Base-by-base conservation (phyloP, 2,797 vertebrate genomes). In the Siniperca obscura region DNA sequence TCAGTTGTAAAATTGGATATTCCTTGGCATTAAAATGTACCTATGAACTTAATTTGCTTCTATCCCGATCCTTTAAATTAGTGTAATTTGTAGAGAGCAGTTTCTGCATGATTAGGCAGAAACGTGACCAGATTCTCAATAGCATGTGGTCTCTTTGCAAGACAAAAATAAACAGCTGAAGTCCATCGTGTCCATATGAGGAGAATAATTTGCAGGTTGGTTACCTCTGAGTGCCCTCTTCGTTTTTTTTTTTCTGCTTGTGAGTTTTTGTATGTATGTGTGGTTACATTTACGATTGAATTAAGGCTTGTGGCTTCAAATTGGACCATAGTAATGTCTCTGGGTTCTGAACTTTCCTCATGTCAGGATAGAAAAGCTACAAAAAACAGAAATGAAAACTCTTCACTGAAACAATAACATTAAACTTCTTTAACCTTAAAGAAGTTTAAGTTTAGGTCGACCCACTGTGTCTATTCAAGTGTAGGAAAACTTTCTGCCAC, bases 61-160 rank as follows among this genome's bases (percentile, higher is more conserved):
- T 46, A 27, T 34, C 67, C 14, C 16, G 4, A 22, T 27, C 9
- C 19, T 46, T 74, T 50, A 55, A 74, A 71, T 82, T 17, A 52
- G 64, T 74, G 52, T 69, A 22, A 79, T 77, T 86, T 86, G 71
- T 52, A 16, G 66, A 40, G 60, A 67, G 74, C 76, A 30, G 56
- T 46, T 81, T 85, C 74, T 78, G 76, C 74, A 27, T 79, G 78
- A 85, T 76, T 60, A 78, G 66, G 38, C 76, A 46, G 62, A 78
- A 70, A 84, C 70, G 66, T 88, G 86, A 83, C 6, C 71, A 66
- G 82, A 82, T 77, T 87, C 71, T 64, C 27, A 81, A 73, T 72
- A 83, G 55, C 81, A 25, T 83, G 74, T 1, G 74, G 71, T 12
- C 7, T 5, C 59, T 70, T 40, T 1, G 42, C 44, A 7, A 7